Base-by-base conservation (phyloP, 1,140 invertebrate genomes). In the Psix sp. region DNA sequence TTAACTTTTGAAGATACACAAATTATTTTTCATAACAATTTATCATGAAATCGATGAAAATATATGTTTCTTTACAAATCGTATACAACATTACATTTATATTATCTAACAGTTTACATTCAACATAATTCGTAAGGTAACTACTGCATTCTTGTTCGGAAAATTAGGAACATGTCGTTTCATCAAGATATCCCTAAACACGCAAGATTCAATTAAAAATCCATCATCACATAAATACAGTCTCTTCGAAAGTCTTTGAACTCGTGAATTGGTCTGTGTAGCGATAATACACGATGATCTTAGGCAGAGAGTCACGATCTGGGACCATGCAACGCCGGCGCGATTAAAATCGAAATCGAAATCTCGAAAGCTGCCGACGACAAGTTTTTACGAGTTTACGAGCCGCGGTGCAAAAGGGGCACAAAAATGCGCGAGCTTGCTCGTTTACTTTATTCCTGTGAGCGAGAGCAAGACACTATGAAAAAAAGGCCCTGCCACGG, bases 311-410 rank as follows among this genome's bases (percentile, higher is more conserved):
- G 75, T 74, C 70, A 74, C 75, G 75, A 77, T 74, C 43, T 43
- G 10, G 54, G 51, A 15, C 38, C 52, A 51, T 66, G 63, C 54
- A 67, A 17, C 38, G 35, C 31, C 45, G 39, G 39, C 51, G 76
- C 76, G 76, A 77, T 77, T 77, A 77, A 77, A 77, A 77, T 77
- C 76, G 71, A 77, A 77, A 77, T 77, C 70, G 75, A 77, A 74
- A 77, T 74, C 66, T 77, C 65, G 70, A 73, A 73, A 70, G 54
- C 42, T 16, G 56, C 59, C 65, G 60, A 72, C 68, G 52, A 62
- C 48, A 21, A 48, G 36, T 77, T 70, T 70, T 75, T 75, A 75
- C 65, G 59, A 40, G 51, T 57, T 66, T 66, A 66, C 67, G 49
- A 71, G 67, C 43, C 43, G 57, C 57, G 43, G 36, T 21, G 42